Conservation (phyloP, 2,797 vertebrate genomes). For the Chaetodon trifasciatus region DNA sequence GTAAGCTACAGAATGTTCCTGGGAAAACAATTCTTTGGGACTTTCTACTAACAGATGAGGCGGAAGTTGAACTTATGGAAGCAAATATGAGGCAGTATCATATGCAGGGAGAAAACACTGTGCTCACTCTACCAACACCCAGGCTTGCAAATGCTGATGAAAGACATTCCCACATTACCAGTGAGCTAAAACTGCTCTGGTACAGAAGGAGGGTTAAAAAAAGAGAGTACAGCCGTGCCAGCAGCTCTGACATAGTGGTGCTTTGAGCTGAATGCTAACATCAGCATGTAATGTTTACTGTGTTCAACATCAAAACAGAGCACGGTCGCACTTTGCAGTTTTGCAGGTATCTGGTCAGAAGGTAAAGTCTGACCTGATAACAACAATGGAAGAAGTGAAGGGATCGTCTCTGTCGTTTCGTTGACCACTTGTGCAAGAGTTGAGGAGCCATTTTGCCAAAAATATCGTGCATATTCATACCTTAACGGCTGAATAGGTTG, state of each 20-base stretch:
- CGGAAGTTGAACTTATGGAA: not conserved
- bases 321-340: too few relatives aligned
- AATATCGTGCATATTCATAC: too few relatives aligned
- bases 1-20: constrained; percentile 8
- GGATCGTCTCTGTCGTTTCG: too few relatives aligned
- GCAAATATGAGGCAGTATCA: not conserved
- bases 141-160: constrained; percentile 4
- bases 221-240: not conserved
- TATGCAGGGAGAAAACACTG: not conserved
- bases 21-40: not conserved
- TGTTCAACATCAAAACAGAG: too few relatives aligned
- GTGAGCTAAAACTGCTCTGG: not conserved
- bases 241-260: not conserved
- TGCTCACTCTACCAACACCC: not conserved
- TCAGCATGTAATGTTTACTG: not conserved
- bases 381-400: too few relatives aligned
- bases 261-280: not conserved
- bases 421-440: too few relatives aligned
- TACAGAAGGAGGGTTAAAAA: not conserved
- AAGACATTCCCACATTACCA: not conserved
- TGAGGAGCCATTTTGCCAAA: too few relatives aligned
- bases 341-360: too few relatives aligned
- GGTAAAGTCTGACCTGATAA: too few relatives aligned
- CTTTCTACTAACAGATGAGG: constrained; percentile 3
- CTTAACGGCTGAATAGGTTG: too few relatives aligned